Base-by-base conservation (phyloP, 2,888 invertebrate genomes). In the Microplitis manilae region DNA sequence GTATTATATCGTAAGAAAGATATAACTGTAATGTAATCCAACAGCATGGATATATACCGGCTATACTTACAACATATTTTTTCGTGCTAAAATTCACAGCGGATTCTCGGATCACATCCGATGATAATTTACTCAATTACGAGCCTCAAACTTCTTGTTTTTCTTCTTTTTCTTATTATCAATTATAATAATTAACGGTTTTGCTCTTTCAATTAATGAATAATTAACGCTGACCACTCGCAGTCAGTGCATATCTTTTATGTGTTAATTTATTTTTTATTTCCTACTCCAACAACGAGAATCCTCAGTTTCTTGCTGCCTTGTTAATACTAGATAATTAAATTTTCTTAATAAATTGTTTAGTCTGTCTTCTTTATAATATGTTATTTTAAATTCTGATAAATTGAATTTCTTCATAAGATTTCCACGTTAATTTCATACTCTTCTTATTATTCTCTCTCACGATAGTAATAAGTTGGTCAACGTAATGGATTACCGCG, bases 401-500 rank as follows among this genome's bases (percentile, higher is more conserved):
- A 17, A 59, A 17, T 20, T 59, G 13, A 50, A 65, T 69, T 79
- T 13, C 50, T 50, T 13, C 50, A 13, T 13, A 69, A 68, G 68
- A 62, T 68, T 62, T 40, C 38, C 74, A 67, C 39, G 62, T 62
- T 59, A 60, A 9, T 40, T 61, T 39, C 8, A 71, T 17, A 30
- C 30, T 30, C 39, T 8, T 60, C 40, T 59, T 62, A n/a, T 61
- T 39, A 50, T 61, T 41, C 69, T 73, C 69, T 40, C 77, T 80
- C 75, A 68, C 77, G 75, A 75, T 80, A 81, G 79, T 77, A 72
- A 80, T 76, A 41, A 62, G 76, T 77, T 69, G 76, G 77, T 73
- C 62, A 62, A 62, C 20, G 80, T 79, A 81, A 84, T 79, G 81
- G 79, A 83, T 80, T 80, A 83, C 85, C 82, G 83, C 86, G 85